These are phyloP conservation scores for Ctenicera cuprea DNA, from an alignment of 2,888 invertebrate species.

Conservation along the genomic window DNA sequence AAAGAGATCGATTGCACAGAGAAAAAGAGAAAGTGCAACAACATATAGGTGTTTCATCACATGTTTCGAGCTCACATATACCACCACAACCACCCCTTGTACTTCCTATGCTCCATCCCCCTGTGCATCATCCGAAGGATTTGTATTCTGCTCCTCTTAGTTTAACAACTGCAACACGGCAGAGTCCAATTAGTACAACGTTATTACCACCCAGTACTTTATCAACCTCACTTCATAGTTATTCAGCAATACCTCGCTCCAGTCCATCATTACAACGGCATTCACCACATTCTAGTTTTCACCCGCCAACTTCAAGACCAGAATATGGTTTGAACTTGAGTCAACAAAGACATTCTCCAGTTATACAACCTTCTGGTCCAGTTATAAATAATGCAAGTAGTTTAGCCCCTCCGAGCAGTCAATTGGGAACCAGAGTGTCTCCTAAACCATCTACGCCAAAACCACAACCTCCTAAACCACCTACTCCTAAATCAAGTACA, in stretches of 20 bases:
- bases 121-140: conserved; percentile 67
- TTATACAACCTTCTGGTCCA: conserved; percentile 71
- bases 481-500: conserved; percentile 62
- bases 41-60: conserved; percentile 70
- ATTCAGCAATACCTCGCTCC: conserved; percentile 71
- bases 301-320: conserved; percentile 60
- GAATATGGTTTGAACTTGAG: conserved; percentile 67
- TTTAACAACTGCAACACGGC: conserved; percentile 66
- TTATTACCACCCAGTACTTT: conserved; percentile 65
- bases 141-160: conserved; percentile 63
- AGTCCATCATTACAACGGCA: conserved; percentile 76
- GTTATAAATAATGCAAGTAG: conserved; percentile 64
- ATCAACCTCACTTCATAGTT: conserved; percentile 58
- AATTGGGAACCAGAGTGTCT: conserved; percentile 60
- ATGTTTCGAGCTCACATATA: conserved; percentile 64
- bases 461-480: conserved; percentile 63
- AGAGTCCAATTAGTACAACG: conserved; percentile 65
- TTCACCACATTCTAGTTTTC: conserved; percentile 70
- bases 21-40: conserved; percentile 73
- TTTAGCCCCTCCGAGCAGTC: conserved; percentile 61
- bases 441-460: conserved; percentile 66
- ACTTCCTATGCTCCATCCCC: conserved; percentile 67
- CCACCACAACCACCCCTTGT: conserved; percentile 64
- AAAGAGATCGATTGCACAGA: conserved; percentile 74
- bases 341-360: conserved; percentile 68